These are phyloP conservation scores for Tholera decimalis DNA, from an alignment of 2,888 invertebrate species.

Conservation along the genomic window DNA sequence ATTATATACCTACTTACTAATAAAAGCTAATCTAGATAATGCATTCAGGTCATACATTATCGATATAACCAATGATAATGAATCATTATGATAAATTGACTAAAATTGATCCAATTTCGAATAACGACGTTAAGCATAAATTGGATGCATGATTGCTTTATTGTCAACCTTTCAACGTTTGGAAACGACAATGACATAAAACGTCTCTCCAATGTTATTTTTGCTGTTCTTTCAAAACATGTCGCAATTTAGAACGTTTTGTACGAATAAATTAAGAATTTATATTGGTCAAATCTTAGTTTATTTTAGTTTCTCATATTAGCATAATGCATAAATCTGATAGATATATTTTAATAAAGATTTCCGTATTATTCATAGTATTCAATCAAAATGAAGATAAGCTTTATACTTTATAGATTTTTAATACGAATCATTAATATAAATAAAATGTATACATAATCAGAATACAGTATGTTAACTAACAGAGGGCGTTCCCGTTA, in stretches of 20 bases:
- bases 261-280: constrained; percentile 15
- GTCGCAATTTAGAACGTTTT: constrained; percentile 11
- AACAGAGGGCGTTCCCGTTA: too few relatives aligned
- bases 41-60: constrained; percentile 57
- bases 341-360: neutral
- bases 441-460: too few relatives aligned
- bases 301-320: neutral
- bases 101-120: constrained; percentile 57
- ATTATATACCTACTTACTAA: constrained; percentile 38
- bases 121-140: constrained; percentile 50
- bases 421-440: too few relatives aligned
- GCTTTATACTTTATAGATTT: too few relatives aligned
- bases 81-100: constrained; percentile 61
- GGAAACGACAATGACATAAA: constrained; percentile 43
- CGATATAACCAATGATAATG: constrained; percentile 53
- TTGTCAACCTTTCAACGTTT: constrained; percentile 45
- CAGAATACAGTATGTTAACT: too few relatives aligned
- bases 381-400: too few relatives aligned
- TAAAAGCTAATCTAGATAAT: constrained; percentile 60
- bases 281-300: neutral
- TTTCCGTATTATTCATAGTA: neutral
- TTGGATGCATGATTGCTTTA: constrained; percentile 53
- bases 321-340: neutral
- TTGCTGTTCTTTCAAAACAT: constrained; percentile 23
- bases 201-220: constrained; percentile 28